Evolutionary conservation across 2,888 invertebrate genomes (phyloP), one percentile per base, ranked within the genome.

Genomic region (Brachyptera risi): DNA sequence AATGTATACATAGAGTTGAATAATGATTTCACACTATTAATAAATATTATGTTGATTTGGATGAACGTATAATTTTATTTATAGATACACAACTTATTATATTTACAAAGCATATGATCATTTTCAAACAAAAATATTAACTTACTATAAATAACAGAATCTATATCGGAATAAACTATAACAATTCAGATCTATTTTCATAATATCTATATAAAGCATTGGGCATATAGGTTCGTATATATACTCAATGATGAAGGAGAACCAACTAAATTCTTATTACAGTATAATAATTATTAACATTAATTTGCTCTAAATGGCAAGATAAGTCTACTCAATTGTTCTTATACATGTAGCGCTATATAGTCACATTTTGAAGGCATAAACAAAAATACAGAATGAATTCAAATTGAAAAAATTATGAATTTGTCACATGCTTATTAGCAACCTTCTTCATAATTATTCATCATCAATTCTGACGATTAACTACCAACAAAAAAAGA

Each of bases 151-250:
- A 21, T 19, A 42, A 42, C n/a, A 42, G 21, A 7, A 42, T 19
- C 15, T 38, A 13, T 17, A 51, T 51, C 26, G n/a, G 17, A 51
- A 51, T 51, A 27, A 51, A 31, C 50, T 27, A 51, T 51, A 51
- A 51, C 50, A 51, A 51, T 15, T 51, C 50, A 51, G 50, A 51
- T 51, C 50, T 51, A 27, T 24, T 3, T 27, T 51, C n/a, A 26
- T 31, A 51, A 51, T 51, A 51, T 17, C 27, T 51, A 42, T 19
- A 19, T 42, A 7, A 3, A 42, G 42, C 21, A 7, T 42, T 42
- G 17, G 17, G 13, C 15, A 19, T 17, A 42, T 21, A 19, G 4
- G 35, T 11, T 7, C 35, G 11, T 31, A 21, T 19, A n/a, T n/a
- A n/a, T n/a, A n/a, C 42, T 21, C 42, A 9, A 5, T 42, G 17